These are phyloP conservation scores for Scomberomorus guttatus DNA, from an alignment of 2,797 vertebrate species.

Conservation along the genomic window DNA sequence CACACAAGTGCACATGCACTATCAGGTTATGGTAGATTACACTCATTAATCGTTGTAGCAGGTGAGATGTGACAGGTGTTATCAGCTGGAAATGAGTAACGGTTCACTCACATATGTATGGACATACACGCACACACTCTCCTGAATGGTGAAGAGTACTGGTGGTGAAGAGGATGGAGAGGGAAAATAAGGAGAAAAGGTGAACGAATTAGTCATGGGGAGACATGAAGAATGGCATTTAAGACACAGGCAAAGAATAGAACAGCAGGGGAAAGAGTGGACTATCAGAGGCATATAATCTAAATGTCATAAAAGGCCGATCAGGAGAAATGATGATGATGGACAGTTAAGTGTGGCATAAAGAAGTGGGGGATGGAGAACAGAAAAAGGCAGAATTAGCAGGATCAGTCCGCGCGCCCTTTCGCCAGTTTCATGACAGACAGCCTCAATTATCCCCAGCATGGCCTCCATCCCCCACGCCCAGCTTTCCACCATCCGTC, in stretches of 20 bases:
- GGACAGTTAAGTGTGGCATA: constrained; percentile 58
- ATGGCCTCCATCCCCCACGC: constrained; percentile 50
- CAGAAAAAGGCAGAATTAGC: constrained; percentile 64
- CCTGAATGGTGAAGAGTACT: constrained; percentile 36
- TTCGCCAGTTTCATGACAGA: constrained; percentile 68
- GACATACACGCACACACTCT: constrained; percentile 19
- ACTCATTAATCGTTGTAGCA: constrained; percentile 78
- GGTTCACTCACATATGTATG: constrained; percentile 64
- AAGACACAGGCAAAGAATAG: constrained; percentile 53
- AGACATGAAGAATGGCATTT: constrained; percentile 55
- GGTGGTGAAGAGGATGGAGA: constrained; percentile 10
- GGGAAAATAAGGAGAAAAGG: constrained; percentile 49
- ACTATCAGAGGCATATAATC: constrained; percentile 57
- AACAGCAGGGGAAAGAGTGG: constrained; percentile 45
- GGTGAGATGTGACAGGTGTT: constrained; percentile 80
- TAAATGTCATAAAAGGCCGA: constrained; percentile 69
- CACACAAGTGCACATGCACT: constrained; percentile 49
- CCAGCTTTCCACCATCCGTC: constrained; percentile 12
- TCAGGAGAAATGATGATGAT: constrained; percentile 62
- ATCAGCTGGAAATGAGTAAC: constrained; percentile 78
- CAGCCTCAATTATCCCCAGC: constrained; percentile 74
- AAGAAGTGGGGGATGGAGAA: constrained; percentile 34
- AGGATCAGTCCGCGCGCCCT: constrained; percentile 53
- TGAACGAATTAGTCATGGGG: constrained; percentile 46
- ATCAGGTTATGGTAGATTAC: constrained; percentile 80